Conservation (phyloP, 2,113 vertebrate genomes). For the Nothobranchius furzeri region DNA sequence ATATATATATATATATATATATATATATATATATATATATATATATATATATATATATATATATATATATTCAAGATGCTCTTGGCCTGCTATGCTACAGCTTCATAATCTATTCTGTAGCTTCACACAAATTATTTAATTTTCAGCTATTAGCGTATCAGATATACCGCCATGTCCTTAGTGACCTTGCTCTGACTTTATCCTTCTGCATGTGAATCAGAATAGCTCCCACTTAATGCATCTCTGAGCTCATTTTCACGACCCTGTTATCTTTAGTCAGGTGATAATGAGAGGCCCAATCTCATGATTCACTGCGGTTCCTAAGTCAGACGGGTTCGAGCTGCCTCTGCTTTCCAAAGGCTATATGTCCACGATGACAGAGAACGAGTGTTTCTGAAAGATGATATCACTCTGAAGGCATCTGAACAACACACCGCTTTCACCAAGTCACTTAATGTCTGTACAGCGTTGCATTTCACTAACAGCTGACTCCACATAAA, state of each 20-base stretch:
- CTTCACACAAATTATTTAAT: background rate
- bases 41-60: too few relatives aligned
- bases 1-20: too few relatives aligned
- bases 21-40: too few relatives aligned
- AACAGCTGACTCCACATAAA: conserved; percentile 18
- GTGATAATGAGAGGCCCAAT: conserved; percentile 59
- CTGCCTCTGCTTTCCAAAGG: conserved; percentile 16
- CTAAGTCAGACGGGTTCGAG: conserved; percentile 25
- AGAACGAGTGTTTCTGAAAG: conserved; percentile 37
- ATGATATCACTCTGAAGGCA: conserved; percentile 66
- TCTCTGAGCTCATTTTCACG: conserved; percentile 50
- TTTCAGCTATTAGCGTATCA: background rate
- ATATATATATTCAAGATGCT: too few relatives aligned
- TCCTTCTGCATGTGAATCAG: conserved; percentile 23
- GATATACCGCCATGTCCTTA: background rate
- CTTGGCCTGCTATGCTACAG: too few relatives aligned
- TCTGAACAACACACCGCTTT: conserved; percentile 46
- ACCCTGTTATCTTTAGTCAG: conserved; percentile 61
- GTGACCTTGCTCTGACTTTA: conserved; percentile 58
- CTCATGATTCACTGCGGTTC: conserved; percentile 53
- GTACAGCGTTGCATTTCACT: conserved; percentile 12
- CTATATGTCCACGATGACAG: conserved; percentile 7
- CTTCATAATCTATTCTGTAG: too few relatives aligned
- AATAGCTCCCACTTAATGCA: conserved; percentile 61
- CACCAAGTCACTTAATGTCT: conserved; percentile 12